These are phyloP conservation scores for Garrulus glandarius DNA, from an alignment of 2,797 vertebrate species.

Conservation along the genomic window DNA sequence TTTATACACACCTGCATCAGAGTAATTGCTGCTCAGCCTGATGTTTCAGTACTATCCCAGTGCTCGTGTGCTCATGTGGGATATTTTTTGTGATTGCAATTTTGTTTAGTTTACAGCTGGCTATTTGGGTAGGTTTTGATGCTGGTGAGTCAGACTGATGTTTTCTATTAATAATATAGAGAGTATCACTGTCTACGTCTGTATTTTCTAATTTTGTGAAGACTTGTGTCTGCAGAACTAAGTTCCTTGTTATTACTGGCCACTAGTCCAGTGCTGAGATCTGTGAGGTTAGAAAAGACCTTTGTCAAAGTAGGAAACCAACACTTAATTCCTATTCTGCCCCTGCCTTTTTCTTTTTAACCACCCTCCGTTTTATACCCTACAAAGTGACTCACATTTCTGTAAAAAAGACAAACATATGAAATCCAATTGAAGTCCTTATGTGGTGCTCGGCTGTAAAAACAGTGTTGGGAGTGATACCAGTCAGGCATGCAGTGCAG, in stretches of 20 bases:
- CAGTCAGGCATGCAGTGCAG: background rate
- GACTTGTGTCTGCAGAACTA: background rate
- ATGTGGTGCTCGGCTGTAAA: background rate
- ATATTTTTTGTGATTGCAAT: background rate
- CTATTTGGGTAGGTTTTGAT: background rate
- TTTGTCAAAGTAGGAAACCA: background rate
- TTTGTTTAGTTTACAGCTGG: background rate
- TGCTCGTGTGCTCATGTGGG: background rate
- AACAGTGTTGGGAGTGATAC: accelerated
- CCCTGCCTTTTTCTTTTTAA: background rate
- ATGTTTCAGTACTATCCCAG: background rate
- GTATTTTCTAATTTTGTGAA: background rate
- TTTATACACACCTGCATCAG: background rate
- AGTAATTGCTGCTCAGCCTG: background rate
- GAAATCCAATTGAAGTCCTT: background rate
- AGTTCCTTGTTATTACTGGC: background rate
- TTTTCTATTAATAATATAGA: background rate
- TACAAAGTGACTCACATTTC: background rate
- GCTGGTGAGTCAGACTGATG: background rate
- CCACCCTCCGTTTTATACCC: background rate
- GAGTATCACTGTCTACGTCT: background rate
- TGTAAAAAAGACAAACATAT: background rate
- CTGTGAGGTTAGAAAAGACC: background rate
- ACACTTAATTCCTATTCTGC: background rate
- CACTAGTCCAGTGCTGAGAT: background rate